Conservation (phyloP, 2,888 invertebrate genomes). For the Zhuqinia jingwanae region DNA sequence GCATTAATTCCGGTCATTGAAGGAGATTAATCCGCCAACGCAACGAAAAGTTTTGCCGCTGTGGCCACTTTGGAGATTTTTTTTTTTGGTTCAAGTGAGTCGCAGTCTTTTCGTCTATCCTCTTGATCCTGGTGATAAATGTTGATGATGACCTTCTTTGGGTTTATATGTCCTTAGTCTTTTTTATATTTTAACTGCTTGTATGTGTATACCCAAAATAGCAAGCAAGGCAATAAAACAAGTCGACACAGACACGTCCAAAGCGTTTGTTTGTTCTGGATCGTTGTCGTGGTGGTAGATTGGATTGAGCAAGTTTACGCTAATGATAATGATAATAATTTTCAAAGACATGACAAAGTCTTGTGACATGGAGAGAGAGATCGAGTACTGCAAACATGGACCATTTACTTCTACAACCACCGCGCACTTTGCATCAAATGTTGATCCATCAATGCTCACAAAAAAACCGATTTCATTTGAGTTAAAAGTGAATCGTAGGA, state of each 20-base stretch:
- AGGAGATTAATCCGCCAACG: constrained; percentile 16
- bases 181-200: background rate
- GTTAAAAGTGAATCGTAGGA: background rate
- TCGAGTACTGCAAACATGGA: background rate
- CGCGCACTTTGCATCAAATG: background rate
- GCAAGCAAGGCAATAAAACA: background rate
- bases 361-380: constrained; percentile 5
- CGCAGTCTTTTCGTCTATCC: background rate
- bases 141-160: constrained; percentile 45
- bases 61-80: background rate
- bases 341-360: constrained; percentile 25
- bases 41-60: background rate
- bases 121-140: background rate
- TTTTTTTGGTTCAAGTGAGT: constrained; percentile 4
- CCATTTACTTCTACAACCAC: constrained; percentile 2
- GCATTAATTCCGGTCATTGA: constrained; percentile 44
- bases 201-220: background rate
- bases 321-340: constrained; percentile 2
- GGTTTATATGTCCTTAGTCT: background rate
- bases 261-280: background rate
- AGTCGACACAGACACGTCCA: background rate
- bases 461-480: background rate
- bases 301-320: background rate
- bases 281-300: background rate
- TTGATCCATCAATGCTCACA: background rate